Evolutionary conservation across 2,888 invertebrate genomes (phyloP).

Genomic region (Scrobipalpa atriplicella): DNA sequence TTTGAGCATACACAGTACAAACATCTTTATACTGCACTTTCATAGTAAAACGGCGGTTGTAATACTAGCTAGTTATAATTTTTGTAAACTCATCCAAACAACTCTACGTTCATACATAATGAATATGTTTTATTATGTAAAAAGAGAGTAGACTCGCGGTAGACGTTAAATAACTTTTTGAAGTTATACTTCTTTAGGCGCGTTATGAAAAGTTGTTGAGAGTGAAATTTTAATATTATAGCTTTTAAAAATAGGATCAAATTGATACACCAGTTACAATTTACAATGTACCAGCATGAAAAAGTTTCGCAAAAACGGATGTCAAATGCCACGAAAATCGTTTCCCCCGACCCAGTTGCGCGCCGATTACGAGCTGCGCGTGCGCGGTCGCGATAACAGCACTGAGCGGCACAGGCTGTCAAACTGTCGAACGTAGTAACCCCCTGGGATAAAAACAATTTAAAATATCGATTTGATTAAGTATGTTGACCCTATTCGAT

Average conservation of each 20-base stretch:
- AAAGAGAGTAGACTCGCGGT: neutral
- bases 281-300: neutral
- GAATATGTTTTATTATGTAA: neutral
- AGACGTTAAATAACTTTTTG: neutral
- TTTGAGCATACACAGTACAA: neutral
- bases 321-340: slow-evolving; percentile 19
- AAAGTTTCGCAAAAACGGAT: slow-evolving; percentile 19
- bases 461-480: too few relatives aligned
- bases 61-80: neutral
- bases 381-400: slow-evolving; percentile 30
- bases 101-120: neutral
- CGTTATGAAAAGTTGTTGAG: too few relatives aligned
- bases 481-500: too few relatives aligned
- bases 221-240: neutral
- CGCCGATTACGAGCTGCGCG: slow-evolving; percentile 17
- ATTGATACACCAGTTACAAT: neutral
- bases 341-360: slow-evolving; percentile 22
- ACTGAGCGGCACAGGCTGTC: slow-evolving; percentile 29
- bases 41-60: neutral
- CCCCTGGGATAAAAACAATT: too few relatives aligned
- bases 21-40: slow-evolving; percentile 4
- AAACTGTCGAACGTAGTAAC: neutral
- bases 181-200: too few relatives aligned
- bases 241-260: neutral
- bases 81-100: slow-evolving; percentile 15